Evolutionary conservation across 2,113 vertebrate species (phyloP), one percentile per base, ranked within the genome.

Genomic region (Emberiza fucata): DNA sequence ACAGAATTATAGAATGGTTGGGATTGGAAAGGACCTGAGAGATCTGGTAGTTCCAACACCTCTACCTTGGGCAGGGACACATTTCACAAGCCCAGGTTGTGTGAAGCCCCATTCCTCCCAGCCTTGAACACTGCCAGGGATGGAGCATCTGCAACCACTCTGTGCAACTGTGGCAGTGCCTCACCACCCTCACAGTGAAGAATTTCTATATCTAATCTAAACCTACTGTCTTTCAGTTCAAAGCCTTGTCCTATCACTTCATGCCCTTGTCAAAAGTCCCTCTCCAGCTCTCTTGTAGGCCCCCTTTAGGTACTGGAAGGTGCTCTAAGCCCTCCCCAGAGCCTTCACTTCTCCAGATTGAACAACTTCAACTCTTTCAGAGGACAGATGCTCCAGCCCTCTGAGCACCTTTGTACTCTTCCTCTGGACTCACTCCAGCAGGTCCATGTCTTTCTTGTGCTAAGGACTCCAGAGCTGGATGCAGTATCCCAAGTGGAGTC

Each of bases 1-100:
- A 70, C 5, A 11, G 54, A 70, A 54, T 61, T 54, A 24, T 28
- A 70, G 10, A 54, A 54, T 47, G 16, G 20, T 25, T 79, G 69
- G 40, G 8, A 7, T 24, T 70, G 47, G 47, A 63, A 63, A 63
- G 10, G 24, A 47, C 10, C n/a, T 63, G n/a, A 40, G 29, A 63
- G 10, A 47, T 25, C 23, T 8, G 25, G 19, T 25, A 17, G 8
- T 39, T 87, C 47, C 39, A 79, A 28, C 0, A 0, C 9, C 12
- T 44, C 65, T 47, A 6, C 28, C 6, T 39, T 47, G 47, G 39
- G 39, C 47, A 69, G 8, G n/a, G 23, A 53, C 23, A 39, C 6
- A 3, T 53, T 78, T 37, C 73, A 63, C 23, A 14, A 47, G 40
- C 15, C 39, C n/a, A 45, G 39, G 19, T 2, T 54, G 8, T 54